These are phyloP conservation scores for Limanda limanda DNA, from an alignment of 2,113 vertebrate species.

Conservation along the genomic window DNA sequence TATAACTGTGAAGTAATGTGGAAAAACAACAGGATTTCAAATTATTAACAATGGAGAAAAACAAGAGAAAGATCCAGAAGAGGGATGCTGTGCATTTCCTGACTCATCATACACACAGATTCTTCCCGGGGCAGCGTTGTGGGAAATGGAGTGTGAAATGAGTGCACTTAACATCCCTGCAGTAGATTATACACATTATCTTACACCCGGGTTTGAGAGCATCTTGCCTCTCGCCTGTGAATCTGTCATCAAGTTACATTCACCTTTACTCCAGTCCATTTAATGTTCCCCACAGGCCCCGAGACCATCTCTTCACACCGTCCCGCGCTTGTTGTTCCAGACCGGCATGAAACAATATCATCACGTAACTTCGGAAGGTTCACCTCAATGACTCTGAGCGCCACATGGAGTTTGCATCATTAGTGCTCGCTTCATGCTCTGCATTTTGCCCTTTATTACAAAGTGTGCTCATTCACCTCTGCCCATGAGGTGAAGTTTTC, in stretches of 20 bases:
- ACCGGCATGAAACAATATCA: slow-evolving; percentile 9
- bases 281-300: slow-evolving; percentile 31
- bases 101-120: slow-evolving; percentile 65
- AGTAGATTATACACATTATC: slow-evolving; percentile 78
- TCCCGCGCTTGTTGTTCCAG: not conserved
- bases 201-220: slow-evolving; percentile 67
- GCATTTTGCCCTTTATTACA: too few relatives aligned
- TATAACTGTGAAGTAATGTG: slow-evolving; percentile 35
- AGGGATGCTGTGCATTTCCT: slow-evolving; percentile 66
- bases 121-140: slow-evolving; percentile 69
- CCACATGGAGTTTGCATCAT: not conserved
- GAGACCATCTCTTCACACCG: slow-evolving; percentile 10
- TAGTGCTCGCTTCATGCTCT: not conserved
- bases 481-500: not conserved
- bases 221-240: slow-evolving; percentile 54
- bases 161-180: slow-evolving; percentile 81
- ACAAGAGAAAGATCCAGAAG: slow-evolving; percentile 56
- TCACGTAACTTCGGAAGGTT: not conserved
- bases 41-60: slow-evolving; percentile 52
- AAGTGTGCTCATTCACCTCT: too few relatives aligned
- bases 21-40: slow-evolving; percentile 28
- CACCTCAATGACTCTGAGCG: not conserved
- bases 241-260: slow-evolving; percentile 59
- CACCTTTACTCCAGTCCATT: slow-evolving; percentile 51
- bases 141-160: slow-evolving; percentile 85